Conservation (phyloP, 2,797 vertebrate genomes). For the Peromyscus melanophrys region DNA sequence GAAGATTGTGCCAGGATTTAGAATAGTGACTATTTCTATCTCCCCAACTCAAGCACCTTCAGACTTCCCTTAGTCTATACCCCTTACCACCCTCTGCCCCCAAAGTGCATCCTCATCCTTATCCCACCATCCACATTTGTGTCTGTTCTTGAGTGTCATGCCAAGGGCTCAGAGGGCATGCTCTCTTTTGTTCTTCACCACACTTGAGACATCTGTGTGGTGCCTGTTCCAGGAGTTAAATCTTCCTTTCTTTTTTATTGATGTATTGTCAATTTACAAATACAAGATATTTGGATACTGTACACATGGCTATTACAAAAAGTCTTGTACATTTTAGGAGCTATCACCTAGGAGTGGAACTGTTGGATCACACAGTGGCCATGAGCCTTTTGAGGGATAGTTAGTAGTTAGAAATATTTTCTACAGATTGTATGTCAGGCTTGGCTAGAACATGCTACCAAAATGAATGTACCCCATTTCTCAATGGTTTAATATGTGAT, state of each 20-base stretch:
- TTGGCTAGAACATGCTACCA: background rate
- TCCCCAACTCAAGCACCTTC: background rate
- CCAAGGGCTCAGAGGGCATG: background rate
- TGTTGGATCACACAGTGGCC: background rate
- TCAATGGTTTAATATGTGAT: background rate
- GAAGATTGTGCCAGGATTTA: background rate
- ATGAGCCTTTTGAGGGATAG: slow-evolving; percentile 7
- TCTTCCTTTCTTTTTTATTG: background rate
- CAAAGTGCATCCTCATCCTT: background rate
- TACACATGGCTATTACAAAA: background rate
- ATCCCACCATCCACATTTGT: background rate
- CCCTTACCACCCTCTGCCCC: background rate
- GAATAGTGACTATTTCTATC: background rate
- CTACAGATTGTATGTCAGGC: background rate
- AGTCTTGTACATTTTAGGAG: background rate
- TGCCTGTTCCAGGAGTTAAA: background rate
- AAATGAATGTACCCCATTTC: background rate
- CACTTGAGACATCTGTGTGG: background rate
- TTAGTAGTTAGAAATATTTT: background rate
- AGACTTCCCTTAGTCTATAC: background rate
- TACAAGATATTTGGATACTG: background rate
- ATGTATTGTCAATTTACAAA: background rate
- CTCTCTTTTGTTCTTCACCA: background rate
- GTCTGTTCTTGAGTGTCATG: background rate
- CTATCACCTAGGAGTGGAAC: background rate